Evolutionary conservation across 2,888 invertebrate genomes (phyloP).

Genomic region (Noctua comes): DNA sequence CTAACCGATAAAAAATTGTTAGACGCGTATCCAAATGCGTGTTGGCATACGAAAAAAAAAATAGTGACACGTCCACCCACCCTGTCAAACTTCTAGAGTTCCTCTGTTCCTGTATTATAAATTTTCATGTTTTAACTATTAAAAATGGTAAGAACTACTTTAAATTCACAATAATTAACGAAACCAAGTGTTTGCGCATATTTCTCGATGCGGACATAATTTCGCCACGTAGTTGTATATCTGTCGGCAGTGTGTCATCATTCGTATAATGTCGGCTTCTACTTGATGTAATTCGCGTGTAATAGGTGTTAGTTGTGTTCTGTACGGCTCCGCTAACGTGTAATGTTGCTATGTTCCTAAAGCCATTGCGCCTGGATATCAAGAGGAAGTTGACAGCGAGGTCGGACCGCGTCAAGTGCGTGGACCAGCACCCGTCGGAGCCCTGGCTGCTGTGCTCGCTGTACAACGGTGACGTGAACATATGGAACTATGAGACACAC

Average conservation of each 20-base stretch:
- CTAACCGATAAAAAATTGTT: slow-evolving; percentile 42
- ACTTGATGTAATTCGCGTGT: slow-evolving; percentile 70
- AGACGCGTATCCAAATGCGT: slow-evolving; percentile 61
- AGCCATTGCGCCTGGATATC: slow-evolving; percentile 99
- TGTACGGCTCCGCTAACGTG: slow-evolving; percentile 58
- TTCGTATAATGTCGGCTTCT: slow-evolving; percentile 79
- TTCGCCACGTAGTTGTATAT: slow-evolving; percentile 75
- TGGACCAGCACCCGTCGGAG: slow-evolving; percentile 99
- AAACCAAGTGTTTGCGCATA: slow-evolving; percentile 43
- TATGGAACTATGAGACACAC: slow-evolving; percentile 99
- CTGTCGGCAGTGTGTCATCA: slow-evolving; percentile 79
- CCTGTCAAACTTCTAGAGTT: slow-evolving; percentile 84
- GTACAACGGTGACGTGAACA: slow-evolving; percentile 99
- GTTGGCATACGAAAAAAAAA: slow-evolving; percentile 73
- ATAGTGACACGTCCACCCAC: slow-evolving; percentile 87
- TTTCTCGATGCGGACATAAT: slow-evolving; percentile 52
- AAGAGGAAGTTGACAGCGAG: slow-evolving; percentile 99
- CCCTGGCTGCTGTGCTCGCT: slow-evolving; percentile 99
- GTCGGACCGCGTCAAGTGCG: slow-evolving; percentile 99
- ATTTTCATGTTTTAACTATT: slow-evolving; percentile 86
- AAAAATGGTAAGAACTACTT: slow-evolving; percentile 84
- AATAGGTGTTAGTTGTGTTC: slow-evolving; percentile 67
- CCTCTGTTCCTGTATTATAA: slow-evolving; percentile 77
- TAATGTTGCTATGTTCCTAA: slow-evolving; percentile 77
- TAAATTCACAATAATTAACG: slow-evolving; percentile 59